Percentiles rank a stretch among this genome's conserved stretches.
phyloP scores from a whole-genome alignment of 2,113 vertebrate genomes.

The Carettochelys insculpta region DNA sequence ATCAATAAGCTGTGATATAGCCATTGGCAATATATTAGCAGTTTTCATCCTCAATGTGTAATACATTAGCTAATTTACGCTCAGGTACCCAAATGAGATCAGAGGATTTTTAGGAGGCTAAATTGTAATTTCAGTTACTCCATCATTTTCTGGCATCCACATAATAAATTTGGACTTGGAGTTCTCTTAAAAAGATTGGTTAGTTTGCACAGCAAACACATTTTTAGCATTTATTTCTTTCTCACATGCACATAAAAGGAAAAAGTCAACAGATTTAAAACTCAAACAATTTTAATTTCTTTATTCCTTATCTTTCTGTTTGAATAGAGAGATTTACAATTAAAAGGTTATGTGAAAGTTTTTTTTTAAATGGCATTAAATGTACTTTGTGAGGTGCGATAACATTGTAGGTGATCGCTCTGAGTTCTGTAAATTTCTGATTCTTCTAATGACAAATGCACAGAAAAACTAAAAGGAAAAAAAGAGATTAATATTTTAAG shows the following conservation, averaged over 20 bases:
- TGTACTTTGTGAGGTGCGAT: neutral
- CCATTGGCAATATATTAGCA: neutral
- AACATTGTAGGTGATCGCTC: neutral
- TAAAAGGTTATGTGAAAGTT: neutral
- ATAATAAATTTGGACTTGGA: neutral
- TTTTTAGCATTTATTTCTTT: fast-evolving
- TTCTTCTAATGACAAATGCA: neutral
- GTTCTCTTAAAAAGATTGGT: neutral
- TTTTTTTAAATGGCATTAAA: neutral
- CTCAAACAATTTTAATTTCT: neutral
- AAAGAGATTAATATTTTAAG: neutral
- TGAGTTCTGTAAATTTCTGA: neutral
- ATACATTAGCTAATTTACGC: neutral
- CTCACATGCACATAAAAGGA: neutral
- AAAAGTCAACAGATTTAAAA: neutral
- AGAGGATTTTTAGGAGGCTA: neutral
- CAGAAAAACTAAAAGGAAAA: neutral
- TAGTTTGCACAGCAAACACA: neutral
- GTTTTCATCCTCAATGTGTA: neutral
- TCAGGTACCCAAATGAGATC: neutral
- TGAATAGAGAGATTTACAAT: neutral
- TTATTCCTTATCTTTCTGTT: neutral
- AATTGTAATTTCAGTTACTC: neutral
- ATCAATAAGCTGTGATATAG: neutral
- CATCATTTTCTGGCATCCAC: neutral